Conservation (phyloP, 2,888 invertebrate genomes). For the Ptychoptera albimana region DNA sequence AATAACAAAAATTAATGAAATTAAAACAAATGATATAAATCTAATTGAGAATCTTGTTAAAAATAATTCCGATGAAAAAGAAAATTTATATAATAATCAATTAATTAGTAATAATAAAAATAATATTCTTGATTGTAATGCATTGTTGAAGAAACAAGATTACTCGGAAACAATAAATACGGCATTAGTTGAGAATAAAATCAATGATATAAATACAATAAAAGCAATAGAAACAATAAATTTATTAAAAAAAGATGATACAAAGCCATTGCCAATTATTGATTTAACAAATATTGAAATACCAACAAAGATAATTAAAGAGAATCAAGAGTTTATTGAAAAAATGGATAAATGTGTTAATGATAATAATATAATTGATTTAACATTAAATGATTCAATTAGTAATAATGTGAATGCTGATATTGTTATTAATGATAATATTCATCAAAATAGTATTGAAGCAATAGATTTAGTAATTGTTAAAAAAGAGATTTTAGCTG, state of each 20-base stretch:
- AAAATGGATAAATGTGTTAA: constrained; percentile 9
- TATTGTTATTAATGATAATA: constrained; percentile 26
- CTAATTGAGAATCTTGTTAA: constrained; percentile 11
- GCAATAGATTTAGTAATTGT: neutral
- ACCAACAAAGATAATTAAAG: constrained; percentile 17
- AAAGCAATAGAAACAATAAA: constrained; percentile 25
- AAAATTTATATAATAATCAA: constrained; percentile 13
- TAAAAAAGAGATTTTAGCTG: neutral
- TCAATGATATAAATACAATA: constrained; percentile 11
- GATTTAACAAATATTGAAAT: constrained; percentile 22
- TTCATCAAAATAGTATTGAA: constrained; percentile 11
- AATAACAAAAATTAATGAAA: constrained; percentile 20
- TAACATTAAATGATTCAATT: constrained; percentile 6
- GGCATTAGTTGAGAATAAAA: constrained; percentile 20
- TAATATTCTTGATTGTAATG: constrained; percentile 14
- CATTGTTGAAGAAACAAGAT: constrained; percentile 27
- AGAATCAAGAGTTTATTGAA: constrained; percentile 16
- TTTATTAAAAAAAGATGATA: constrained; percentile 17
- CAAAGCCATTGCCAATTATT: constrained; percentile 21
- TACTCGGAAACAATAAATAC: constrained; percentile 25
- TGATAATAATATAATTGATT: constrained; percentile 8
- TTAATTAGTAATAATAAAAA: neutral
- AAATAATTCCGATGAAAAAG: constrained; percentile 14
- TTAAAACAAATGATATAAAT: constrained; percentile 12
- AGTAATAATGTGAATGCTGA: constrained; percentile 20